Base-by-base conservation (phyloP, 2,797 vertebrate species). In the Thripadectes ignobilis region DNA sequence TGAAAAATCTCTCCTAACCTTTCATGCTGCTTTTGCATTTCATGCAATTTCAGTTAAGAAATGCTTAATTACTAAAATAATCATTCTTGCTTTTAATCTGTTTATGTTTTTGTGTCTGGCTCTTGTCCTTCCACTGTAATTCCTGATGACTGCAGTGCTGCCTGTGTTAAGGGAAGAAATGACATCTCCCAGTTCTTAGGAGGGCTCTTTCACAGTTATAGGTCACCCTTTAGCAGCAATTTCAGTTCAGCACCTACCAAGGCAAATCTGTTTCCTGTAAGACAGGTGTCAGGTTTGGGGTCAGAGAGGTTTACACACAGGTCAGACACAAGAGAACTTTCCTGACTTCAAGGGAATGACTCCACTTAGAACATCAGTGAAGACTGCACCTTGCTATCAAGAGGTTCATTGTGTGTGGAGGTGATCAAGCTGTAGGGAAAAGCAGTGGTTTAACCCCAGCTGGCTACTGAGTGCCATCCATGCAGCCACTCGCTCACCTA, bases 51-150 rank as follows among this genome's bases (percentile, higher is more conserved):
- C 85, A 76, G 75, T 81, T 91, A 93, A 92, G 86, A 96, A 95
- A 94, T 90, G 43, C 82, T 96, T 96, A 93, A 97, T 97, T 94
- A 89, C 75, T 69, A 93, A 94, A 95, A 94, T 91, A 94, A 94
- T 95, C 46, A 88, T 75, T 93, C 85, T 72, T 95, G 54, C 59
- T 95, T 96, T 96, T 84, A 83, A 86, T 92, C 77, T 74, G n/a
- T 75, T 95, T 91, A 58, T 39, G 71, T 41, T 52, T 92, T 92
- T 73, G n/a, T 91, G 55, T 10, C 89, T 48, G 34, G 29, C 34
- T 94, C 57, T 72, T 88, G 24, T 74, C 88, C 12, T 61, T 85
- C 32, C 9, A 1, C 51, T 82, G 23, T 76, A 71, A 93, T 74
- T 92, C 65, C 68, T 46, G 27, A 29, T 87, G 81, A 81, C 49